Evolutionary conservation across 2,797 vertebrate genomes (phyloP), one percentile per base, ranked within the genome.

Genomic region (Lithobates sylvaticus): DNA sequence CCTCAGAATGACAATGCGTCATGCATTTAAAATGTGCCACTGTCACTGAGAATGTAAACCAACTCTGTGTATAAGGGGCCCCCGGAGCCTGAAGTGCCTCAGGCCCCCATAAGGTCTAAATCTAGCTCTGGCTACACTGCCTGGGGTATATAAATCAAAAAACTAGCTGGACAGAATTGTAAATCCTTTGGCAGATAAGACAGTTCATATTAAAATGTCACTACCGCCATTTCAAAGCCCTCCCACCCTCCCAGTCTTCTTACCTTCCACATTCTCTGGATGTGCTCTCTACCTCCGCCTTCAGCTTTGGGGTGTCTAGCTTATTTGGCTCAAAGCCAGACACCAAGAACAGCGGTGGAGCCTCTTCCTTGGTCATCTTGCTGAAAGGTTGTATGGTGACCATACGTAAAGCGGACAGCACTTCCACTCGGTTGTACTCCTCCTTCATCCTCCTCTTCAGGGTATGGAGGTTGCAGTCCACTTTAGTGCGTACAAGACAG

Each of bases 401-500:
- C 0, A 27, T 69, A n/a, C 84, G 82, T 8, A 90, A 65, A 0
- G 88, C 69, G 0, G 1, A 21, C 5, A 88, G 44, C 5, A 79
- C 89, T 58, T 76, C 72, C 1, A 68, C 23, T 13, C 72, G 81
- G 0, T 74, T 21, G 15, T 84, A 89, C 34, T 15, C 10, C 9
- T 75, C 75, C 3, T 79, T 85, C 89, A 90, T 89, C 67, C 86
- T 82, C 15, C 89, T 87, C 18, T 88, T 88, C 27, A 90, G 84
- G 8, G 88, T 90, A 32, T 90, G 89, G 7, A 90, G 10, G 26
- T 89, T 84, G 72, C 88, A 42, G 42, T 90, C 89, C 0, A 86
- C 88, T 18, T 88, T 88, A 7, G 61, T 87, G 42, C 88, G 89
- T 4, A 86, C 88, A 9, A 90, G 68, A 23, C 84, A 88, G 7